phyloP scores from a whole-genome alignment of 2,888 invertebrate species.

The Antitype chi region DNA sequence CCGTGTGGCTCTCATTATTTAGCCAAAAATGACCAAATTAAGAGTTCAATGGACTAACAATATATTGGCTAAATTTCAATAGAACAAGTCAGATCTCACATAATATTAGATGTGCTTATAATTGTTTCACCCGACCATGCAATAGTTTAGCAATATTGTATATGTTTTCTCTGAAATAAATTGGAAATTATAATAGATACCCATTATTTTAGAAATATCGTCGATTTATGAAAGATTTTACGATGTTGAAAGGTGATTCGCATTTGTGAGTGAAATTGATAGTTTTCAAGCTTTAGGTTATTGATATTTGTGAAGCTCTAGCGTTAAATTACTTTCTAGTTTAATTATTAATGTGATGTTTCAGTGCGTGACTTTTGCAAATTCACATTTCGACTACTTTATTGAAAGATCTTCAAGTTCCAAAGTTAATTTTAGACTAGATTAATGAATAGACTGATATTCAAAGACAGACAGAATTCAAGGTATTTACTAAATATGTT shows the following conservation, averaged over 20 bases:
- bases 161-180: slow-evolving; percentile 7
- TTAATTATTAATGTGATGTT: background rate
- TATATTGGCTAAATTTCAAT: background rate
- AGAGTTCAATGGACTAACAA: background rate
- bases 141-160: slow-evolving; percentile 8
- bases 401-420: slow-evolving; percentile 9
- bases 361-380: slow-evolving; percentile 1
- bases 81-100: background rate
- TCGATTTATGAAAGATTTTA: slow-evolving; percentile 12
- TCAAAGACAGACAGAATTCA: slow-evolving; percentile 8
- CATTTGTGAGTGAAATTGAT: background rate
- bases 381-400: slow-evolving; percentile 9
- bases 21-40: background rate
- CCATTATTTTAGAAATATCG: slow-evolving; percentile 13
- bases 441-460: slow-evolving; percentile 16
- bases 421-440: slow-evolving; percentile 13
- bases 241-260: slow-evolving; percentile 3
- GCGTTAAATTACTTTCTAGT: slow-evolving; percentile 6
- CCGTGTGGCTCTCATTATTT: background rate
- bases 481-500: slow-evolving; percentile 13
- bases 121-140: background rate
- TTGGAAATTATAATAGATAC: slow-evolving; percentile 5
- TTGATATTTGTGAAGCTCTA: background rate
- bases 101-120: too few relatives aligned
- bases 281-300: background rate